phyloP scores from a whole-genome alignment of 2,113 vertebrate genomes.

The Aegithalos caudatus region DNA sequence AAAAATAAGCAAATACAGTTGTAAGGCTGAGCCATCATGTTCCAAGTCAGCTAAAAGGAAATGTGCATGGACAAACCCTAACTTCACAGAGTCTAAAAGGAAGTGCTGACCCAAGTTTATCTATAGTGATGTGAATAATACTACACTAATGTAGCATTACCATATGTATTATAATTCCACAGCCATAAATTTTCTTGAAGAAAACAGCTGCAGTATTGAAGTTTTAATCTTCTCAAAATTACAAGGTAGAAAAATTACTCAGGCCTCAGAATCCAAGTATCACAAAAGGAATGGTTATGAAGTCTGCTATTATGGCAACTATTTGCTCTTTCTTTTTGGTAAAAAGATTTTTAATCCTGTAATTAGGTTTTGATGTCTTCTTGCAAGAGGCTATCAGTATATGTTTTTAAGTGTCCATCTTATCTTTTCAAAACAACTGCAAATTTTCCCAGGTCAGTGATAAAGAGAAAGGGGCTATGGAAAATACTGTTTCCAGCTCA shows the following conservation, averaged over 20 bases:
- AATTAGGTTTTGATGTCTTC: neutral
- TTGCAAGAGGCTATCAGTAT: neutral
- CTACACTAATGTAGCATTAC: constrained; percentile 43
- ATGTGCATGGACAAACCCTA: neutral
- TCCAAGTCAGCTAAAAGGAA: constrained; percentile 32
- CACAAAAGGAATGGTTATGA: neutral
- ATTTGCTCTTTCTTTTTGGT: neutral
- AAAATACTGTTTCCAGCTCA: neutral
- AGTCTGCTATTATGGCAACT: neutral
- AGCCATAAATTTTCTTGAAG: neutral
- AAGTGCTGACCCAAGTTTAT: constrained; percentile 59
- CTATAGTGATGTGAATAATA: constrained; percentile 37
- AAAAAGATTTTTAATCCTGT: neutral
- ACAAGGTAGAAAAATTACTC: constrained; percentile 26
- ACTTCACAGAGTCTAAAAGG: neutral
- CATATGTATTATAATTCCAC: constrained; percentile 21
- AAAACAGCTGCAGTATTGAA: constrained; percentile 34
- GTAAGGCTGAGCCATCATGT: neutral
- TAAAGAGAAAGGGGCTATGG: neutral
- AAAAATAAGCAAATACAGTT: neutral
- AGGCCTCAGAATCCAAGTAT: neutral
- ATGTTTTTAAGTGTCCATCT: neutral
- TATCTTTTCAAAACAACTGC: neutral
- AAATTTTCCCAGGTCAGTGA: neutral
- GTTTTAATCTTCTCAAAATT: constrained; percentile 48